These are phyloP conservation scores for Megalopta genalis DNA, from an alignment of 1,140 invertebrate genomes.

Conservation along the genomic window DNA sequence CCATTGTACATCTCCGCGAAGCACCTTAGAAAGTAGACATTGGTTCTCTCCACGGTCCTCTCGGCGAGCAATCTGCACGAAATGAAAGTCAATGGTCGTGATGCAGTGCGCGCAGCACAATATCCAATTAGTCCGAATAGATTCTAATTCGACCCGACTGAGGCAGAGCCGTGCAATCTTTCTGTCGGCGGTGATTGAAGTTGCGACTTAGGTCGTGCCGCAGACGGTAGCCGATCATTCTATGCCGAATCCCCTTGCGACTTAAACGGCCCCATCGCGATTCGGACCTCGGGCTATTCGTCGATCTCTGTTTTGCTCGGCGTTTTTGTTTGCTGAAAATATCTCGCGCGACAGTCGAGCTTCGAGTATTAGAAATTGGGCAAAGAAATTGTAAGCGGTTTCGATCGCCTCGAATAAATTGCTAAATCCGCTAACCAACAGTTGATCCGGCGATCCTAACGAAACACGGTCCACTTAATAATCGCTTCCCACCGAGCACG, in stretches of 20 bases:
- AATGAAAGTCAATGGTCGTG: conserved; percentile 49
- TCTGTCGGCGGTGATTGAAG: conserved; percentile 63
- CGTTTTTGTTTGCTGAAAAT: neutral
- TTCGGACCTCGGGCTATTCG: neutral
- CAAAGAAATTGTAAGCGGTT: too few species aligned
- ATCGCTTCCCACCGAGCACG: neutral
- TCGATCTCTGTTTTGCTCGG: neutral
- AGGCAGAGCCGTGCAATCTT: conserved; percentile 62
- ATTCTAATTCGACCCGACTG: conserved; percentile 75
- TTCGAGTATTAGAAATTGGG: too few species aligned
- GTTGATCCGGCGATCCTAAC: too few species aligned
- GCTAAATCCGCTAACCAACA: too few species aligned
- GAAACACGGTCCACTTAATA: neutral
- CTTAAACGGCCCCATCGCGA: conserved; percentile 8
- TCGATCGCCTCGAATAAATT: too few species aligned
- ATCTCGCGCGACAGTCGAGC: neutral
- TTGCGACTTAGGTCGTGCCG: conserved; percentile 18
- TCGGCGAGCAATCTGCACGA: neutral
- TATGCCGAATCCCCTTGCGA: conserved; percentile 51
- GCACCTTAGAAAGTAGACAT: neutral
- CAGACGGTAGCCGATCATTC: conserved; percentile 71
- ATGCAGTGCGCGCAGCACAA: conserved; percentile 68
- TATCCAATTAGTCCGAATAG: conserved; percentile 76
- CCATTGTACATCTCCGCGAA: neutral
- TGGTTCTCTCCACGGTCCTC: neutral